Base-by-base conservation (phyloP, 2,888 invertebrate species). In the Junonia oenone region DNA sequence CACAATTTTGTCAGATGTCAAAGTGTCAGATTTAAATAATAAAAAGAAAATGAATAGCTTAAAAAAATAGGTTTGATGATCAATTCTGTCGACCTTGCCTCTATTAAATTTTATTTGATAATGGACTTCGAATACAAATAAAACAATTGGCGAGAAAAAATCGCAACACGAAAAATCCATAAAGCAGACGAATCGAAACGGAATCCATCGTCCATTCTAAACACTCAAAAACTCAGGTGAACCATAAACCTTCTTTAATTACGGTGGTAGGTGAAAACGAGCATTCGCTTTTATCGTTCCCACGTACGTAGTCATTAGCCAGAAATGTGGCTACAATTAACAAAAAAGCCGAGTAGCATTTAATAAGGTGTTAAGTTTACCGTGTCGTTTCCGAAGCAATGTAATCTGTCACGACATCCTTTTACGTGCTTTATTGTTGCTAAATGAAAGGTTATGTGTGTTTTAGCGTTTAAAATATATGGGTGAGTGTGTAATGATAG, bases 361-460 rank as follows among this genome's bases (percentile, higher is more conserved):
- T 86, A 84, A 88, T 83, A 83, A 83, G 81, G 86, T 87, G 85
- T 84, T 83, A 82, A 85, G 78, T 81, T 82, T 76, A 73, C 76
- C 75, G 73, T 73, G 61, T 73, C 76, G 77, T 76, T 79, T 76
- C 72, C 75, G 66, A 76, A 85, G 80, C 78, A 75, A 69, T 71
- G 66, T 66, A 71, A 77, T 82, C 83, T 74, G 76, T 83, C 81
- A 83, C 80, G 80, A 48, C 43, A 59, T 53, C 29, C 43, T 60
- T 54, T 49, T 49, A 43, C 50, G 31, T 45, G 31, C 11, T 58
- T 54, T 31, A 47, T 58, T 52, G 19, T 31, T 27, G 29, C 11
- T 45, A 40, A 22, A 27, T 29, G 13, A 26, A 9, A 14, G 11
- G 15, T 49, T 14, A 13, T 40, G 2, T 40, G 19, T 43, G 22